These are phyloP conservation scores for Halcyon malimbica DNA, from an alignment of 2,113 vertebrate genomes.

Conservation along the genomic window DNA sequence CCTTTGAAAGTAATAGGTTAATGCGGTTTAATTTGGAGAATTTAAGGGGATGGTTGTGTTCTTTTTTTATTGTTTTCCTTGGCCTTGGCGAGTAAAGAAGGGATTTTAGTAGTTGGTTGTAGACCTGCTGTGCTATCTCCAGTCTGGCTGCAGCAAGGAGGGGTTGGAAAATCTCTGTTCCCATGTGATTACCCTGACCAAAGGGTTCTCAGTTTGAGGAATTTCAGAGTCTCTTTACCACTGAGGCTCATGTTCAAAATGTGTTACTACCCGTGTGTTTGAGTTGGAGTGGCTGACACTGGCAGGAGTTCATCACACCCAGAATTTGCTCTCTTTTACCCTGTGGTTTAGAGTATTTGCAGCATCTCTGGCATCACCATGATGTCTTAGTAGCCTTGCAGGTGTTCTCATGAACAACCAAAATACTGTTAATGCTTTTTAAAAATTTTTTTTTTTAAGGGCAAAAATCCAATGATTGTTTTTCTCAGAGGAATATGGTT, in stretches of 20 bases:
- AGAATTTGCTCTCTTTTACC: not conserved
- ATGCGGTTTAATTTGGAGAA: conserved; percentile 39
- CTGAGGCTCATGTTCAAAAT: not conserved
- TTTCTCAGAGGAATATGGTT: not conserved
- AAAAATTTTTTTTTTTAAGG: not conserved
- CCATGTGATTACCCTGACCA: not conserved
- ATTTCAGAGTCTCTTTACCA: not conserved
- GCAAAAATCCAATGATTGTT: not conserved
- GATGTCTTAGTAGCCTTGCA: not conserved
- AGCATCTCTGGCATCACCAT: not conserved
- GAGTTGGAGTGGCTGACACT: not conserved
- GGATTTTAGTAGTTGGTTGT: not conserved
- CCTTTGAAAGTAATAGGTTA: conserved; percentile 15
- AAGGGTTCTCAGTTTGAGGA: not conserved
- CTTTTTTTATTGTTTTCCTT: not conserved
- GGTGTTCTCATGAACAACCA: not conserved
- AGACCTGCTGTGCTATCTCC: not conserved
- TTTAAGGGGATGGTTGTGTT: not conserved
- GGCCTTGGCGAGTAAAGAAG: not conserved
- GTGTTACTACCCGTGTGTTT: not conserved
- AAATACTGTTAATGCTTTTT: not conserved
- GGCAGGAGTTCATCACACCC: not conserved
- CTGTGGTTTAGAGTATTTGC: not conserved
- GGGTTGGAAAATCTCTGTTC: not conserved
- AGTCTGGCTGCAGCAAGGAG: not conserved